phyloP scores from a whole-genome alignment of 2,888 invertebrate species.

The Copidosoma aretas region DNA sequence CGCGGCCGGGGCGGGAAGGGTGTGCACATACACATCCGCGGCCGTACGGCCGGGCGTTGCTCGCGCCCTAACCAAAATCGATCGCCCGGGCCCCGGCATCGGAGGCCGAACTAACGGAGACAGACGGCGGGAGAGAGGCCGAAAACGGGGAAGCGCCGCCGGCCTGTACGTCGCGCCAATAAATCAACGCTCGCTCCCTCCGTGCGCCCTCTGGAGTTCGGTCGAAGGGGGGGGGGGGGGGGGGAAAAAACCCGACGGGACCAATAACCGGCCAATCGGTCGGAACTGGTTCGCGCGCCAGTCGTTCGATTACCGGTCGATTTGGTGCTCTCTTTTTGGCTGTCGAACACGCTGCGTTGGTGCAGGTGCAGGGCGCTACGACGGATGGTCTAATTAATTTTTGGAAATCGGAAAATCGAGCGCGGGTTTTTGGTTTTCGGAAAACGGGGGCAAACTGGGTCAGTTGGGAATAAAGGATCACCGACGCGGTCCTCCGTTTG shows the following conservation, averaged over 20 bases:
- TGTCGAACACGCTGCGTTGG: no score
- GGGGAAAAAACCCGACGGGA: conserved; percentile 1
- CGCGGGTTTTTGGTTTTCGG: background rate
- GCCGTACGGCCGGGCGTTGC: background rate
- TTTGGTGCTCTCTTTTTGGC: background rate
- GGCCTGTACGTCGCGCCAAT: conserved; percentile 4
- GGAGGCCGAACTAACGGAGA: background rate
- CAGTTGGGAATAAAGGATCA: no score
- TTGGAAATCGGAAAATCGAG: background rate
- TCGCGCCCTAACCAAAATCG: conserved; percentile 7
- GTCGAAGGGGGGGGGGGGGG: background rate
- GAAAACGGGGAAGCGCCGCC: background rate
- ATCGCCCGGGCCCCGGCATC: background rate
- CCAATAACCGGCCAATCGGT: conserved; percentile 21
- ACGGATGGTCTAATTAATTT: background rate
- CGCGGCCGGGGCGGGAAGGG: background rate
- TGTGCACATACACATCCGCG: no score
- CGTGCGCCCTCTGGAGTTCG: background rate
- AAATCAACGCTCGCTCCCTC: conserved; percentile 13
- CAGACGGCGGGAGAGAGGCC: conserved; percentile 1
- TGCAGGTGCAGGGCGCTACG: no score
- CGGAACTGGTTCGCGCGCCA: conserved; percentile 13
- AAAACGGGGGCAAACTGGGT: no score
- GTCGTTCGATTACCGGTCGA: conserved; percentile 12
- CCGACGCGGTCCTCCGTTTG: no score